phyloP scores from a whole-genome alignment of 1,140 invertebrate species.

The Bombus confusus region DNA sequence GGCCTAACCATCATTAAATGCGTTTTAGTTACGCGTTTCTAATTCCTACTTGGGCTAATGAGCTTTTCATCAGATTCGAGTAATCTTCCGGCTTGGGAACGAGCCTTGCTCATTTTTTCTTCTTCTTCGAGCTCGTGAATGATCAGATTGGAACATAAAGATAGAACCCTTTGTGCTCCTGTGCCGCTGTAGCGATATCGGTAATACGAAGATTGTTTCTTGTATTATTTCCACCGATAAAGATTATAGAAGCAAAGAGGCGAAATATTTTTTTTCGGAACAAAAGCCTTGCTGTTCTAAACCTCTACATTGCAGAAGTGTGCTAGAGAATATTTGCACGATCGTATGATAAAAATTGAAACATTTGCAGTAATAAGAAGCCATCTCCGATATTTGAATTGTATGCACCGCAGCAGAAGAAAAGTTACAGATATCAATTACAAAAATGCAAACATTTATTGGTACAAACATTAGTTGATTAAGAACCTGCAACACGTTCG shows the following conservation, averaged over 20 bases:
- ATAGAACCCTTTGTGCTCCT: background rate
- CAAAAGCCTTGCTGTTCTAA: background rate
- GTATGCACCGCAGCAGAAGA: background rate
- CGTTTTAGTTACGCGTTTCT: constrained; percentile 61
- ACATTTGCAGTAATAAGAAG: background rate
- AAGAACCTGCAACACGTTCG: background rate
- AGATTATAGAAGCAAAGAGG: background rate
- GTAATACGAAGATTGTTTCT: background rate
- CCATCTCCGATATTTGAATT: background rate
- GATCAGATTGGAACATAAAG: background rate
- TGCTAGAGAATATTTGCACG: no score
- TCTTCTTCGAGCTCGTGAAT: background rate
- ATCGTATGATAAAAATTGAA: no score
- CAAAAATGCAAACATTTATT: background rate
- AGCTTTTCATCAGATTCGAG: constrained; percentile 62
- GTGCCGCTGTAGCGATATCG: background rate
- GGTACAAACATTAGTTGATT: no score
- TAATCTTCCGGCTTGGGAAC: constrained; percentile 31
- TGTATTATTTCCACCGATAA: background rate
- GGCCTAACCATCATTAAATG: constrained; percentile 49
- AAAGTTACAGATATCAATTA: background rate
- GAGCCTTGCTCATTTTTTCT: background rate
- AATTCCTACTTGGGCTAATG: constrained; percentile 59
- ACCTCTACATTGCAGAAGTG: background rate
- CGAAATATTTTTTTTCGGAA: background rate